Conservation (phyloP, 2,888 invertebrate species). For the Rosalia funebris region DNA sequence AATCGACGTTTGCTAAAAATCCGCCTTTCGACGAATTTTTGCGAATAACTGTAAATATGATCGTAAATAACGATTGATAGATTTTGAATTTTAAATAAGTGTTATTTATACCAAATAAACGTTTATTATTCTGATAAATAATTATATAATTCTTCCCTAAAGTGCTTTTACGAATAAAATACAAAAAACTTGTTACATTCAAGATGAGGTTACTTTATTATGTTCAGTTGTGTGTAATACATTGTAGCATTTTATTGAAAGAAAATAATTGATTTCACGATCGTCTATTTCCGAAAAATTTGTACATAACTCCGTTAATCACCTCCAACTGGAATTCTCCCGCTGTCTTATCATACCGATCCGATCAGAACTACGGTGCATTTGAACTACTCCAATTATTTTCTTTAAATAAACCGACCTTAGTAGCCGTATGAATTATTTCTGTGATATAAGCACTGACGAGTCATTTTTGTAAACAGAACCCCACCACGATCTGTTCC, state of each 20-base stretch:
- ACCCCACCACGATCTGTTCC: conserved; percentile 16
- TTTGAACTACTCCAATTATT: conserved; percentile 2
- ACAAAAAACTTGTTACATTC: conserved; percentile 28
- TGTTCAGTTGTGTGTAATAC: conserved; percentile 44
- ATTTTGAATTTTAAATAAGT: conserved; percentile 55
- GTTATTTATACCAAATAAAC: conserved; percentile 55
- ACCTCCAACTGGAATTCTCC: too few relatives aligned
- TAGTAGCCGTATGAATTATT: conserved; percentile 51
- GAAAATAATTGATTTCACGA: conserved; percentile 17
- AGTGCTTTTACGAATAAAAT: conserved; percentile 59
- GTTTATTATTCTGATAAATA: conserved; percentile 56
- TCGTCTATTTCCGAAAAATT: too few relatives aligned
- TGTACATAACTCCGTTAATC: too few relatives aligned
- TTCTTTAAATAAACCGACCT: conserved; percentile 23
- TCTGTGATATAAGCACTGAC: conserved; percentile 58
- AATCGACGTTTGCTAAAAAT: conserved; percentile 22
- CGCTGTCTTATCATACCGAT: background rate
- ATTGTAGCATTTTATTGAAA: conserved; percentile 25
- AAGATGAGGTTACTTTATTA: conserved; percentile 18
- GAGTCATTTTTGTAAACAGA: conserved; percentile 35
- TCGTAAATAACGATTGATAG: conserved; percentile 48
- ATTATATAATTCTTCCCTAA: conserved; percentile 64
- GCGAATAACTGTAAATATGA: conserved; percentile 45
- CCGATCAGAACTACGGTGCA: background rate
- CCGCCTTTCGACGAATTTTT: conserved; percentile 29